Conservation (phyloP, 2,113 vertebrate genomes). For the Cervus canadensis region DNA sequence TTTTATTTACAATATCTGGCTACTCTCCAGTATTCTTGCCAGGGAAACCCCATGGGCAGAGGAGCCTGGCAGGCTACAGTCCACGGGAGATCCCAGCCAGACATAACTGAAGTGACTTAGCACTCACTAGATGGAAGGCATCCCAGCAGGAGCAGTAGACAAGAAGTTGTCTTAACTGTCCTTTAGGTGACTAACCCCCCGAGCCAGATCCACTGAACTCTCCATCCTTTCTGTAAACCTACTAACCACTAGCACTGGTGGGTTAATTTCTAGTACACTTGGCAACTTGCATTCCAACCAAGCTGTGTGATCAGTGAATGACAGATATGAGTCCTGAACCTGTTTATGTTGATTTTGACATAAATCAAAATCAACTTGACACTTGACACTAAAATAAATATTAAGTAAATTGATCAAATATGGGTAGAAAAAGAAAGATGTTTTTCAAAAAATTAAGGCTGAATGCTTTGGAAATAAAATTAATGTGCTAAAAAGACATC, state of each 20-base stretch:
- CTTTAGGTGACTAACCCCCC: background rate
- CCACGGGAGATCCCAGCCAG: background rate
- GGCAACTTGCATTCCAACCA: background rate
- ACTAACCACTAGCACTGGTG: background rate
- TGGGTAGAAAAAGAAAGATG: background rate
- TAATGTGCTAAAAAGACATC: background rate
- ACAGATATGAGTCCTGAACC: too few species aligned
- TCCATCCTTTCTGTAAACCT: background rate
- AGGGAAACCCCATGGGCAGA: background rate
- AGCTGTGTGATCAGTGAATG: background rate
- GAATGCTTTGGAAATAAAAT: background rate
- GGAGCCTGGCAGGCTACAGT: background rate
- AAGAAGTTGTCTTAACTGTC: background rate
- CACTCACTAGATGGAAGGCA: background rate
- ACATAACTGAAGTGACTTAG: background rate
- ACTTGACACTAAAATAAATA: background rate
- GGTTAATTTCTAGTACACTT: background rate
- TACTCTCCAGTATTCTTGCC: background rate
- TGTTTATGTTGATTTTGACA: background rate
- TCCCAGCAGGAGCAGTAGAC: background rate
- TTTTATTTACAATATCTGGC: background rate
- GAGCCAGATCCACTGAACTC: background rate
- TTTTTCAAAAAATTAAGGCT: background rate
- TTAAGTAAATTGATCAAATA: background rate
- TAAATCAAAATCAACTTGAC: too few species aligned